These are phyloP conservation scores for Fukomys damarensis DNA, from an alignment of 2,113 vertebrate genomes.

Conservation along the genomic window DNA sequence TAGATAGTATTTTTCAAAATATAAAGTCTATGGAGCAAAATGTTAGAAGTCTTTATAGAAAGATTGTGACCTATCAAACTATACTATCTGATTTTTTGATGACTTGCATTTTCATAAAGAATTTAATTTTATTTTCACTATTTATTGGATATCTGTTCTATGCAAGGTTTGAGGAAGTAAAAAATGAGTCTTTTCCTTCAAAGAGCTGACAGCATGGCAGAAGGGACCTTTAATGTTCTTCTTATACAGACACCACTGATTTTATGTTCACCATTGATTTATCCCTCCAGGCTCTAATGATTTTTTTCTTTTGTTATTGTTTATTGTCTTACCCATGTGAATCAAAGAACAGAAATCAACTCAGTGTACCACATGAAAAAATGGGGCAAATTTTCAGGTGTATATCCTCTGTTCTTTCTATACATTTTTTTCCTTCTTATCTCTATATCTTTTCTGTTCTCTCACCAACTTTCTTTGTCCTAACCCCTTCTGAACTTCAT, in stretches of 20 bases:
- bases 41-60: slow-evolving; percentile 8
- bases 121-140: slow-evolving; percentile 21
- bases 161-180: not conserved
- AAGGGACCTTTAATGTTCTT: not conserved
- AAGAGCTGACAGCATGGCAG: not conserved
- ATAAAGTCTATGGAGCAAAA: slow-evolving; percentile 11
- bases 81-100: not conserved
- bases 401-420: not conserved
- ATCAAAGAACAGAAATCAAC: slow-evolving; percentile 9
- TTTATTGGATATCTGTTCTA: not conserved
- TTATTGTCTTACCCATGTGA: not conserved
- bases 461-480: not conserved
- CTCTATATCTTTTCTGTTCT: not conserved
- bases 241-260: not conserved
- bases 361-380: not conserved
- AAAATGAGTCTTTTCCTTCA: not conserved
- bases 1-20: slow-evolving; percentile 43
- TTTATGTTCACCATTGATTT: not conserved
- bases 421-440: not conserved
- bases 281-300: not conserved
- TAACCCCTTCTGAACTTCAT: not conserved
- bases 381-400: not conserved
- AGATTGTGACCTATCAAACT: not conserved
- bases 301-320: not conserved
- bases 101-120: not conserved